Base-by-base conservation (phyloP, 1,140 invertebrate genomes). In the Eciton burchellii region DNA sequence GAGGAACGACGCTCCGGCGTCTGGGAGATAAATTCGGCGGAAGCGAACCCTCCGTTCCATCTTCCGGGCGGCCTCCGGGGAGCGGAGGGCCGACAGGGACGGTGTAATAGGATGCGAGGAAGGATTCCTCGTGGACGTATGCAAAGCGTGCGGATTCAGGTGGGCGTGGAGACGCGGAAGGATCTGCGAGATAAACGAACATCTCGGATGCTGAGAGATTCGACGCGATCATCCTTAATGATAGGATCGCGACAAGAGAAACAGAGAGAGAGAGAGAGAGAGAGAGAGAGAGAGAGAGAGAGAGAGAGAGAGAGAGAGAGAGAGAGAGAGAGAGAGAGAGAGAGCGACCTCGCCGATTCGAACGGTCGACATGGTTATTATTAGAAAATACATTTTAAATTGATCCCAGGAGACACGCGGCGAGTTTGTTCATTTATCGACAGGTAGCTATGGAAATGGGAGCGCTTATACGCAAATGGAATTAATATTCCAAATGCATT, bases 101-200 rank as follows among this genome's bases (percentile, higher is more conserved):
- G 19, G 26, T 14, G 54, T 77, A 77, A 77, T 68, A 66, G 4
- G 47, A 56, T 68, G 47, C 29, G 47, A 74, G 41, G 24, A 66
- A 26, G 19, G 29, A 54, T 66, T 66, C 73, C 14, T n/a, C 19
- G 9, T 8, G 47, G 54, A 66, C 47, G 60, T 29, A 65, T 66
- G 60, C 45, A 76, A 76, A 76, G 73, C n/a, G n/a, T 66, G 60
- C 73, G 29, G 52, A 76, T 54, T 76, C 19, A 65, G 14, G 5
- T 66, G 73, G 60, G 59, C 60, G 29, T 76, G 60, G 45, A 76
- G 29, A 76, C 54, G 47, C 29, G 29, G 47, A 62, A 74, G 57
- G 47, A 74, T 49, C 8, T 24, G 9, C 21, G 6, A 76, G 19
- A 59, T 71, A 29, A 14, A 59, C 26, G 45, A 0, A 12, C 19